These are phyloP conservation scores for Elymnias hypermnestra DNA, from an alignment of 1,140 invertebrate species.

Conservation along the genomic window DNA sequence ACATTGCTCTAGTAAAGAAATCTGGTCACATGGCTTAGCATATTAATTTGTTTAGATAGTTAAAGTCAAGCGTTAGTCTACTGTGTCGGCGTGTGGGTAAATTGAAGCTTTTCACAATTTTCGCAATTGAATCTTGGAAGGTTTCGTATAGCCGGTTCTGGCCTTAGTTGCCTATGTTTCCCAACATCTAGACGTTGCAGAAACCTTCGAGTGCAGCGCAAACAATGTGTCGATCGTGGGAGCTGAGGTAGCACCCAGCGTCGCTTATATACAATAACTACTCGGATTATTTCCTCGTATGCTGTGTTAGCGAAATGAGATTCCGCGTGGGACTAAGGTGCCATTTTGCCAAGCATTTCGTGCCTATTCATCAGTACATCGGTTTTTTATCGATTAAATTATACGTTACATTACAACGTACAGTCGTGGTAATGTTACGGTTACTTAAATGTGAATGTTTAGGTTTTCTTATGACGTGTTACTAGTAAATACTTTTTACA, in stretches of 20 bases:
- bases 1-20: too few relatives aligned
- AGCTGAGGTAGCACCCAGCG: constrained; percentile 40
- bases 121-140: constrained; percentile 61
- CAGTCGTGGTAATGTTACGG: background rate
- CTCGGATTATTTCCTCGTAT: constrained; percentile 55
- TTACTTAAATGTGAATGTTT: background rate
- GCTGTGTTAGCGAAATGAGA: constrained; percentile 52
- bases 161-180: constrained; percentile 54
- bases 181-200: constrained; percentile 61
- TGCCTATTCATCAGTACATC: background rate
- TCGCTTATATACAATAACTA: constrained; percentile 47
- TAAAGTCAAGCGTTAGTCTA: too few relatives aligned
- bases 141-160: constrained; percentile 65
- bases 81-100: constrained; percentile 39
- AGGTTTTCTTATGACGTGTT: too few relatives aligned
- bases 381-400: background rate
- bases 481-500: too few relatives aligned
- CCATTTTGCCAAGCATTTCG: constrained; percentile 26
- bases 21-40: too few relatives aligned
- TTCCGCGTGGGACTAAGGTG: constrained; percentile 30
- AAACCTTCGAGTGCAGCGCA: constrained; percentile 62
- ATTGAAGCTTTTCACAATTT: constrained; percentile 64
- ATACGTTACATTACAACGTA: background rate
- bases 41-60: too few relatives aligned
- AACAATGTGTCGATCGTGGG: constrained; percentile 63